Percentiles rank a stretch among this genome's conserved stretches.
Conservation (phyloP, 2,888 invertebrate species). For the Lithophane leautieri region DNA sequence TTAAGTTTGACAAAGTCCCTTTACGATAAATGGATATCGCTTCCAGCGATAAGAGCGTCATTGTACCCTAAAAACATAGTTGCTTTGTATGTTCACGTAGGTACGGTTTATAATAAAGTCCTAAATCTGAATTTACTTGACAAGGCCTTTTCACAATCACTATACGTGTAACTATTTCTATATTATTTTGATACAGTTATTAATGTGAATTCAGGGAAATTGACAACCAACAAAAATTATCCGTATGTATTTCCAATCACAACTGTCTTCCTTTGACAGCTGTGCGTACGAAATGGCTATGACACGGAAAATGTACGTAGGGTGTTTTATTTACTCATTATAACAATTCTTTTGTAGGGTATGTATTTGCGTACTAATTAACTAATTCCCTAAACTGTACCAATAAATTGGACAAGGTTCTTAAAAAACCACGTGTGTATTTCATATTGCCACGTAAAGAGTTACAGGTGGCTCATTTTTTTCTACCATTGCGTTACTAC, state of each 20-base stretch:
- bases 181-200: neutral
- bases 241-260: neutral
- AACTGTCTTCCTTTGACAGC: neutral
- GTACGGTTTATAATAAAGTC: neutral
- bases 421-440: neutral
- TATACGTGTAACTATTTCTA: neutral
- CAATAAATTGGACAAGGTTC: neutral
- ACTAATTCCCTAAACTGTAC: neutral
- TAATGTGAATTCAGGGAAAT: neutral
- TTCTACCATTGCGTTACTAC: neutral
- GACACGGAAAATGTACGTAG: neutral
- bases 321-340: no score
- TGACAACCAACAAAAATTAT: neutral
- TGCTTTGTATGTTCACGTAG: conserved; percentile 15
- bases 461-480: neutral
- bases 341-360: neutral
- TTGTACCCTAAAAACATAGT: conserved; percentile 4
- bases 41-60: neutral
- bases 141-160: neutral
- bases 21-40: neutral
- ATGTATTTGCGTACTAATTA: neutral
- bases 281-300: neutral
- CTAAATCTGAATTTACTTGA: conserved; percentile 8
- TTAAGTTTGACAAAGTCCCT: neutral
- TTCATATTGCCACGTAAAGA: neutral